Evolutionary conservation across 1,140 invertebrate genomes (phyloP).

Genomic region (Zaprionus lachaisei): DNA sequence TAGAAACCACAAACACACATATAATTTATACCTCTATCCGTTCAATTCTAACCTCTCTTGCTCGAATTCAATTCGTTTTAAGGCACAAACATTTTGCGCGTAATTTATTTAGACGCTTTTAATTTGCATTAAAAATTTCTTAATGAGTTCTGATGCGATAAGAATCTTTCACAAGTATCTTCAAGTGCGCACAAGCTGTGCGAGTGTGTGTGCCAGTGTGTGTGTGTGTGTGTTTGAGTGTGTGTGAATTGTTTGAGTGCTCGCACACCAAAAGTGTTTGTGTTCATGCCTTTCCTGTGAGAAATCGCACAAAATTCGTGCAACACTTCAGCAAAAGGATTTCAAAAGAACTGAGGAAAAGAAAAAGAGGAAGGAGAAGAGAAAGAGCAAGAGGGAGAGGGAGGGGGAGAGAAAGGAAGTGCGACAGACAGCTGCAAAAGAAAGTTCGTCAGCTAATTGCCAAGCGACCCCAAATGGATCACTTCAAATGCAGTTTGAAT

Average conservation of each 20-base stretch:
- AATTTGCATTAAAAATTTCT: constrained; percentile 77
- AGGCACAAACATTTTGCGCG: constrained; percentile 46
- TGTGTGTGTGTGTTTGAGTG: constrained; percentile 13
- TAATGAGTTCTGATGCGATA: constrained; percentile 71
- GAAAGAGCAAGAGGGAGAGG: constrained; percentile 31
- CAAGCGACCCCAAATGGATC: constrained; percentile 79
- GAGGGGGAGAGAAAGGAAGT: constrained; percentile 24
- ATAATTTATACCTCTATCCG: background rate
- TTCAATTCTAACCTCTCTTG: constrained; percentile 13
- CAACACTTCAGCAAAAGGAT: constrained; percentile 53
- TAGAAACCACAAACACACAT: background rate
- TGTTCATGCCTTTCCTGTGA: constrained; percentile 83
- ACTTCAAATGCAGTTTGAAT: constrained; percentile 84
- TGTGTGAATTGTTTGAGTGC: constrained; percentile 43
- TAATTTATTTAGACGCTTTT: constrained; percentile 80
- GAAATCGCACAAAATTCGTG: constrained; percentile 75
- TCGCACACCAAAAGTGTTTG: constrained; percentile 74
- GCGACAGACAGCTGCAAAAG: constrained; percentile 14
- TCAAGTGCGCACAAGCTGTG: constrained; percentile 13
- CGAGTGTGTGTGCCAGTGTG: constrained; percentile 4
- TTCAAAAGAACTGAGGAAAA: background rate
- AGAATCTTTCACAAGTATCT: constrained; percentile 52
- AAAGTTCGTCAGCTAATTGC: constrained; percentile 57
- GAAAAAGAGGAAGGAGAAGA: constrained; percentile 8
- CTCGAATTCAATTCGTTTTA: constrained; percentile 31